A percentile compares a stretch with the other conserved stretches of the same genome.
Conservation (phyloP, 2,113 vertebrate genomes). For the Triplophysa tibetana region DNA sequence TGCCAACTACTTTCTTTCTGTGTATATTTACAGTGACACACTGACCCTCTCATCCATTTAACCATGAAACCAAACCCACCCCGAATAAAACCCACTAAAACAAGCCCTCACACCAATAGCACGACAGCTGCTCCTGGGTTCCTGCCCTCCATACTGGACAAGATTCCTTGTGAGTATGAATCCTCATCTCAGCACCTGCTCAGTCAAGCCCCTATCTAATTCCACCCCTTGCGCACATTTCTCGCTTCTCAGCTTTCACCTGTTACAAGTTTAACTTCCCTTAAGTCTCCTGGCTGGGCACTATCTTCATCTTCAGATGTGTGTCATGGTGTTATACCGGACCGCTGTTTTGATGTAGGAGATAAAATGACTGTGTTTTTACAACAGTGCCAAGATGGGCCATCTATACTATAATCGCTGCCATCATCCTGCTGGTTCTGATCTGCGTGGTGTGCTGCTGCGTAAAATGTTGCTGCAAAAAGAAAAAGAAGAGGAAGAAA, state of each 20-base stretch:
- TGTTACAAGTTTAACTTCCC: slow-evolving; percentile 50
- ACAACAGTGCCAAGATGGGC: slow-evolving; percentile 84
- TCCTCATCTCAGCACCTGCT: slow-evolving; percentile 52
- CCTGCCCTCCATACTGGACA: slow-evolving; percentile 63
- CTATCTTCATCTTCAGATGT: slow-evolving; percentile 50
- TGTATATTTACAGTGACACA: slow-evolving; percentile 43
- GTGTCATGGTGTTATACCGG: slow-evolving; percentile 46
- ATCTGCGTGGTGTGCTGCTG: slow-evolving; percentile 76
- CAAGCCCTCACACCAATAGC: slow-evolving; percentile 8
- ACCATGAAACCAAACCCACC: slow-evolving; percentile 38
- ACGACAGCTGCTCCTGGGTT: slow-evolving; percentile 26
- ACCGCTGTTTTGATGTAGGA: slow-evolving; percentile 12
- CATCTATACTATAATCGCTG: slow-evolving; percentile 60
- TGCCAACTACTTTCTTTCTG: background rate
- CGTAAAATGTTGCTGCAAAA: slow-evolving; percentile 75
- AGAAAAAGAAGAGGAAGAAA: slow-evolving; percentile 71
- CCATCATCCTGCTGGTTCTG: slow-evolving; percentile 64
- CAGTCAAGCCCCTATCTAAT: slow-evolving; percentile 51
- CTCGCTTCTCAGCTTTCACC: slow-evolving; percentile 59
- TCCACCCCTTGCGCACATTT: slow-evolving; percentile 59
- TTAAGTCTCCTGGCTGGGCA: slow-evolving; percentile 53
- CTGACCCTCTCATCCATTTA: background rate
- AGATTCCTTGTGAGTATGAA: slow-evolving; percentile 78
- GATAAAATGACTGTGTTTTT: slow-evolving; percentile 1
- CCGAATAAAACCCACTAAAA: slow-evolving; percentile 1